Conservation (phyloP, 2,797 vertebrate species). For the Buphagus erythrorhynchus region DNA sequence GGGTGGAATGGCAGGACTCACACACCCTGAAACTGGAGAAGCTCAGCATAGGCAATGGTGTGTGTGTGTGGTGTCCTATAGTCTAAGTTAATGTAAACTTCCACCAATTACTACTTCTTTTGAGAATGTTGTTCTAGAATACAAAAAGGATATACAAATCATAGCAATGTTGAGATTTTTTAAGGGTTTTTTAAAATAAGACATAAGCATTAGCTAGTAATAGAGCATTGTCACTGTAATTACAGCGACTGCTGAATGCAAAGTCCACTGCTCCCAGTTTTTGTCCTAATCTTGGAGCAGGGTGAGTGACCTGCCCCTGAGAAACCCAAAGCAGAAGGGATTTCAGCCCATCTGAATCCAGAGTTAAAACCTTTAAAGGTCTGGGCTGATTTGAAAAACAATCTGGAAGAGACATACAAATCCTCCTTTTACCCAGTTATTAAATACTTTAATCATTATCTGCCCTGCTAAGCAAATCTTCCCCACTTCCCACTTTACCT, state of each 20-base stretch:
- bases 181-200: background rate
- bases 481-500: background rate
- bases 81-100: background rate
- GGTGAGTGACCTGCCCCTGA: background rate
- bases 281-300: background rate
- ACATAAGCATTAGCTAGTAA: background rate
- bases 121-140: background rate
- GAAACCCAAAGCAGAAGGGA: background rate
- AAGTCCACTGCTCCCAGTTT: background rate
- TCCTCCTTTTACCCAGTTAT: background rate
- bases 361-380: background rate
- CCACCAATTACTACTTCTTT: background rate
- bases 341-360: background rate
- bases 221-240: background rate
- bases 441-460: background rate
- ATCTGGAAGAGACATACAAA: background rate
- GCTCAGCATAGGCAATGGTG: fast-evolving
- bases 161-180: background rate
- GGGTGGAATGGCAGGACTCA: background rate
- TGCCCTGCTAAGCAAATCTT: background rate
- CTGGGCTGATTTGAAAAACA: background rate
- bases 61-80: fast-evolving
- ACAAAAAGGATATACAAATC: background rate
- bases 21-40: background rate
- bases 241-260: background rate